Conservation (phyloP, 2,888 invertebrate species). For the Nymphalis urticae region DNA sequence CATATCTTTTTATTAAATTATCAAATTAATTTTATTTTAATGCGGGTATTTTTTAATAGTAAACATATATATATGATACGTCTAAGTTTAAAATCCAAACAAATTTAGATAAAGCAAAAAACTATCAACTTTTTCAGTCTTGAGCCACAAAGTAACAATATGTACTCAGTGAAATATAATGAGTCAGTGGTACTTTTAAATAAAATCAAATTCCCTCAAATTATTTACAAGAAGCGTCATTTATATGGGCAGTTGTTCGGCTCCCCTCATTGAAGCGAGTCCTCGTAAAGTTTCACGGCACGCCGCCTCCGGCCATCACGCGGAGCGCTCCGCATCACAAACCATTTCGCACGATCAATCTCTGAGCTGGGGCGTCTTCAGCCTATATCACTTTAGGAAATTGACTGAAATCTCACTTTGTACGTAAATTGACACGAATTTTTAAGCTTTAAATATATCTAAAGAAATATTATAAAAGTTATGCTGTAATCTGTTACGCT, state of each 20-base stretch:
- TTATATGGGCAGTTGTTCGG: conserved; percentile 23
- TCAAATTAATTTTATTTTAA: no score
- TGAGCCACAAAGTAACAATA: no score
- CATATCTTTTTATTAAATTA: no score
- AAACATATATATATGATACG: no score
- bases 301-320: conserved; percentile 55
- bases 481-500: no score
- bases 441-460: background rate
- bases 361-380: conserved; percentile 38
- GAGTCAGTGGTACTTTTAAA: no score
- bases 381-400: conserved; percentile 65
- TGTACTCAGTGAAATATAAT: no score
- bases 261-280: conserved; percentile 31
- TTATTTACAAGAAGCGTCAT: conserved; percentile 10
- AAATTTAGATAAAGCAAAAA: no score
- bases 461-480: no score
- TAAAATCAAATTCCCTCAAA: background rate
- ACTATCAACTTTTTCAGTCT: no score
- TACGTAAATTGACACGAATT: background rate
- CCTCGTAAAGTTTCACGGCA: conserved; percentile 64
- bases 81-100: no score
- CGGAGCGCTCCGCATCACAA: conserved; percentile 55
- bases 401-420: conserved; percentile 55
- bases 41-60: no score
- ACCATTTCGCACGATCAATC: conserved; percentile 72